Base-by-base conservation (phyloP, 1,140 invertebrate species). In the Brachionus manjavacas region DNA sequence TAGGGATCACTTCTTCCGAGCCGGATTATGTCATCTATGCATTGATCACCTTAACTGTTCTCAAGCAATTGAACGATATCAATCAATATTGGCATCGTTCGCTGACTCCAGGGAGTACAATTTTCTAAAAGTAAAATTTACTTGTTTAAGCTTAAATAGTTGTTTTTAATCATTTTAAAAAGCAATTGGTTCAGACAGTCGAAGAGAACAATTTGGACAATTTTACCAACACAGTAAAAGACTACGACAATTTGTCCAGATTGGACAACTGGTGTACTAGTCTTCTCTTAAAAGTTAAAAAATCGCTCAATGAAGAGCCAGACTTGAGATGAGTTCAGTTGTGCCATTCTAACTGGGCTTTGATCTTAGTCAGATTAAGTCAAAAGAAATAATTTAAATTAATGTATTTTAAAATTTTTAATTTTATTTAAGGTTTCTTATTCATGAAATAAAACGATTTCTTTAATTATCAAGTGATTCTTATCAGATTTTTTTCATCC, bases 41-140 rank as follows among this genome's bases (percentile, higher is more conserved):
- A 78, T 76, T 25, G 83, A 84, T 76, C n/a, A 64, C 16, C 41
- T 84, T 16, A 84, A 84, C 39, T 74, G 68, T 66, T 28, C 43
- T 35, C 68, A 76, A 76, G 83, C 83, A n/a, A 84, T 84, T 14
- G 43, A 64, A n/a, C 68, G 83, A 41, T 84, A 84, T 76, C 28
- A 84, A 23, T 55, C 49, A 60, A 76, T 84, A 16, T 55, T 60
- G 12, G 68, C 83, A n/a, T 55, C 68, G 14, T 76, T 84, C 31
- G 68, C 70, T n/a, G 83, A 84, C 43, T 64, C 83, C 23, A 28
- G 83, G 11, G 83, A 84, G 35, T 84, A 20, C 12, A 84, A 84
- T n/a, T 76, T 84, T 64, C 43, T 83, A 20, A 80, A 80, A 64
- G 78, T 80, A 39, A 16, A 28, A 12, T 23, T 83, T 23, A 31